A percentile compares a stretch with the other conserved stretches of the same genome.
Evolutionary conservation across 2,888 invertebrate species (phyloP).

Genomic region (Acholoe squamosa): DNA sequence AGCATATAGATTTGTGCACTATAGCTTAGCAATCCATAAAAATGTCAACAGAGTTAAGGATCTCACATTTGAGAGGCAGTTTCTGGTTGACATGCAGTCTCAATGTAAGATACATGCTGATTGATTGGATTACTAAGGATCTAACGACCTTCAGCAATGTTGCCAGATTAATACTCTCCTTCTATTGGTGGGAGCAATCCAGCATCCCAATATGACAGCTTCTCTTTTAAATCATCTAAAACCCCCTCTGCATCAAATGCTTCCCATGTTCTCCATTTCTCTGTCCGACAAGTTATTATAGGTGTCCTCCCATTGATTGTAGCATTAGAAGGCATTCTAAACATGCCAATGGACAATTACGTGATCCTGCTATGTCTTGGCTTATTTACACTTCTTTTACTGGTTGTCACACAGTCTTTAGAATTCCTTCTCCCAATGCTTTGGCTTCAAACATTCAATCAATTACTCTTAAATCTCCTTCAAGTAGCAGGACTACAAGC

Average conservation of each 20-base stretch:
- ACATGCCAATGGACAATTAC: not conserved
- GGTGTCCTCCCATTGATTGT: not conserved
- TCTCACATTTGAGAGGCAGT: conserved; percentile 9
- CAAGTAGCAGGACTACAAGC: not conserved
- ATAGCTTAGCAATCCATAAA: conserved; percentile 14
- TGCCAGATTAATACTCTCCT: not conserved
- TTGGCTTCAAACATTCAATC: not conserved
- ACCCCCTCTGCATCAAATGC: no score
- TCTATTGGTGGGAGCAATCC: not conserved
- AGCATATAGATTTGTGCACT: not conserved
- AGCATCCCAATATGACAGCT: not conserved
- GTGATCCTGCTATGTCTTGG: not conserved
- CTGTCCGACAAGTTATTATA: no score
- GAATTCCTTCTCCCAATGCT: no score
- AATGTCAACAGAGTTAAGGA: not conserved
- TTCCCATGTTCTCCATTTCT: no score
- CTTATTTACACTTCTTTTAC: not conserved
- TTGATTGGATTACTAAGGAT: conserved; percentile 31
- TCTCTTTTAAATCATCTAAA: no score
- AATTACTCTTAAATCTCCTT: not conserved
- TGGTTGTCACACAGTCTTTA: no score
- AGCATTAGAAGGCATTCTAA: not conserved
- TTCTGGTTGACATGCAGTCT: conserved; percentile 10
- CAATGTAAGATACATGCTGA: not conserved
- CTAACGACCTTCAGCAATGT: not conserved